These are phyloP conservation scores for Drosophila quadrilineata DNA, from an alignment of 1,140 invertebrate genomes.

Conservation along the genomic window DNA sequence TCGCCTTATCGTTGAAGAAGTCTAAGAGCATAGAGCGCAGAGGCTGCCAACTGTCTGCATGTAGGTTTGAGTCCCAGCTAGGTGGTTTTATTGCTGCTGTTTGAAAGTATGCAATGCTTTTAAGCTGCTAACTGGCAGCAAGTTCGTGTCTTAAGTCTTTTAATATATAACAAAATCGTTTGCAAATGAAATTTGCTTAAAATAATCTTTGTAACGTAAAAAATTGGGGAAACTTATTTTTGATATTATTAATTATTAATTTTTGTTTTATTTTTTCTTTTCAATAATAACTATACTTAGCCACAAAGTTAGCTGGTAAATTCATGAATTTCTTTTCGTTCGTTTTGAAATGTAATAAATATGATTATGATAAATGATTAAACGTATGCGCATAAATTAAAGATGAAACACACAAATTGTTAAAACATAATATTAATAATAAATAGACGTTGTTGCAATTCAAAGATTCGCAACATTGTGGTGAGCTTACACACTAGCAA, in stretches of 20 bases:
- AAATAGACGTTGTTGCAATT: slow-evolving; percentile 28
- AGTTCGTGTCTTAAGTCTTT: slow-evolving; percentile 39
- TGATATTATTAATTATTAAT: background rate
- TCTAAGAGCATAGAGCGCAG: background rate
- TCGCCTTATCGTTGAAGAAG: background rate
- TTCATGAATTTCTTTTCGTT: slow-evolving; percentile 32
- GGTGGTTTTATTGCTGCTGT: background rate
- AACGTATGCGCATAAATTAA: background rate
- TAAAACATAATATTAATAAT: slow-evolving; percentile 10
- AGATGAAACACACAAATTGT: background rate
- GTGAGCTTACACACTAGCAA: slow-evolving; percentile 59
- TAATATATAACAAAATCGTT: background rate
- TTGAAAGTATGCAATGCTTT: slow-evolving; percentile 26
- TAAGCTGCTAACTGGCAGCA: too few species aligned
- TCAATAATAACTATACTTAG: slow-evolving; percentile 38
- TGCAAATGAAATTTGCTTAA: background rate
- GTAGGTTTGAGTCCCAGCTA: too few species aligned
- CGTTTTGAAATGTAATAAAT: slow-evolving; percentile 51
- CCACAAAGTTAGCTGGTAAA: slow-evolving; percentile 31
- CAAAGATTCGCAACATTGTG: background rate
- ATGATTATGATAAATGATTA: slow-evolving; percentile 35
- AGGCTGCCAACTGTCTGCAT: slow-evolving; percentile 21
- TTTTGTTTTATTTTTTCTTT: slow-evolving; percentile 27
- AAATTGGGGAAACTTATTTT: too few species aligned
- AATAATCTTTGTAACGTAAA: background rate